Conservation (phyloP, 2,888 invertebrate species). For the Agrotis puta region DNA sequence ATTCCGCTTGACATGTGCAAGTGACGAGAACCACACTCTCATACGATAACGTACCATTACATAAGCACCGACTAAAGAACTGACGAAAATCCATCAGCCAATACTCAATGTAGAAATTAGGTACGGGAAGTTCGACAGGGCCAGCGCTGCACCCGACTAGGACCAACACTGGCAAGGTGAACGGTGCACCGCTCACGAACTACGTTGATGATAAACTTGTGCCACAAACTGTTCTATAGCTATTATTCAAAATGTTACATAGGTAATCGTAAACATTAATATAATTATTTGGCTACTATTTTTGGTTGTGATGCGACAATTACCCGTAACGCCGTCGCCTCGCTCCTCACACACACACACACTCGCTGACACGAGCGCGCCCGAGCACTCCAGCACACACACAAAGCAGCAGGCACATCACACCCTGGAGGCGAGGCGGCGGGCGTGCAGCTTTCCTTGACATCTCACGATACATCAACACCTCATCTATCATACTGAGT, state of each 20-base stretch:
- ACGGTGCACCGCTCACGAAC: slow-evolving; percentile 34
- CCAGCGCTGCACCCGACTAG: slow-evolving; percentile 21
- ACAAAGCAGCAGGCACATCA: too few relatives aligned
- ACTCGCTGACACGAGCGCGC: not conserved
- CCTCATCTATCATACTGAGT: slow-evolving; percentile 27
- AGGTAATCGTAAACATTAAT: slow-evolving; percentile 59
- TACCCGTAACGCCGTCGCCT: slow-evolving; percentile 34
- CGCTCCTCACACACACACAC: slow-evolving; percentile 10
- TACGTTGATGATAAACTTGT: slow-evolving; percentile 24
- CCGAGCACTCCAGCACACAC: not conserved
- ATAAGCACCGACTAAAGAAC: slow-evolving; percentile 1
- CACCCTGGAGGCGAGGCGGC: not conserved
- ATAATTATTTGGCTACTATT: slow-evolving; percentile 62
- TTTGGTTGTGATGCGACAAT: slow-evolving; percentile 57
- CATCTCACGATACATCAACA: slow-evolving; percentile 18
- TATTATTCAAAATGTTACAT: slow-evolving; percentile 25
- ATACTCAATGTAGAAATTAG: slow-evolving; percentile 29
- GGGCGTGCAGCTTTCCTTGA: slow-evolving; percentile 21
- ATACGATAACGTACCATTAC: not conserved
- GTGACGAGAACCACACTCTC: slow-evolving; percentile 13
- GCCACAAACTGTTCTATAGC: slow-evolving; percentile 29
- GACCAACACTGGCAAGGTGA: not conserved
- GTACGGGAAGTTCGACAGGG: slow-evolving; percentile 22
- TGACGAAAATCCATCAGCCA: not conserved
- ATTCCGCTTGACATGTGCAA: slow-evolving; percentile 16